These are phyloP conservation scores for Drosophila ochracea DNA, from an alignment of 2,888 invertebrate species.

Conservation along the genomic window DNA sequence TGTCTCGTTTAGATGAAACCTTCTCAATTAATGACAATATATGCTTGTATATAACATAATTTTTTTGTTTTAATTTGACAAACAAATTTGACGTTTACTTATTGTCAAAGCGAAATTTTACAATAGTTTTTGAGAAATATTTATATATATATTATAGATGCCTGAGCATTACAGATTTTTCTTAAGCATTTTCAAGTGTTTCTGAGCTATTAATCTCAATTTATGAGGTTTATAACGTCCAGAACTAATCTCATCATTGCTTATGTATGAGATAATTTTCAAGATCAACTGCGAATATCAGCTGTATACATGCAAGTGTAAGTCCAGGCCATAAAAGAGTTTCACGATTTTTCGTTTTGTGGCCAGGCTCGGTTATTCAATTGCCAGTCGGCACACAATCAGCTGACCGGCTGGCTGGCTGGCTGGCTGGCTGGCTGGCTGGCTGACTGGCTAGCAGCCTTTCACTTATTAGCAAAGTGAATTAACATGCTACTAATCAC, in stretches of 20 bases:
- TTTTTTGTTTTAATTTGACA: neutral
- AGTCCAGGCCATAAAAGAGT: constrained; percentile 9
- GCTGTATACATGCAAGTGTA: neutral
- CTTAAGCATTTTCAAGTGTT: neutral
- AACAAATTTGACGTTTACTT: neutral
- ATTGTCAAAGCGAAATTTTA: neutral
- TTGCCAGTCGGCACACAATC: constrained; percentile 29
- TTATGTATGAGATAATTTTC: neutral
- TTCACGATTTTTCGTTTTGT: constrained; percentile 19
- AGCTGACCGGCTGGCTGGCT: constrained; percentile 21
- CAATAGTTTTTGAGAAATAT: neutral
- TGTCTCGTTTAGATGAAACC: neutral
- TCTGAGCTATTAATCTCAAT: neutral
- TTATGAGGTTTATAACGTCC: neutral
- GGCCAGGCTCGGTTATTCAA: constrained; percentile 34
- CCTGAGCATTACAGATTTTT: neutral
- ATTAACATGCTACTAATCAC: constrained; percentile 71
- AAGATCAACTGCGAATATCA: constrained; percentile 1
- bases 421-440: constrained; percentile 12
- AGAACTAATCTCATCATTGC: neutral
- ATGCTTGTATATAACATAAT: neutral
- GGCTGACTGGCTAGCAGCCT: constrained; percentile 43
- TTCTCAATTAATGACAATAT: neutral
- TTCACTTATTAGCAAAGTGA: constrained; percentile 76
- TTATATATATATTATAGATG: neutral